A percentile compares a stretch with the other conserved stretches of the same genome.
phyloP scores from a whole-genome alignment of 92 coral and sea anemone species.

The Heliopora coerulea region DNA sequence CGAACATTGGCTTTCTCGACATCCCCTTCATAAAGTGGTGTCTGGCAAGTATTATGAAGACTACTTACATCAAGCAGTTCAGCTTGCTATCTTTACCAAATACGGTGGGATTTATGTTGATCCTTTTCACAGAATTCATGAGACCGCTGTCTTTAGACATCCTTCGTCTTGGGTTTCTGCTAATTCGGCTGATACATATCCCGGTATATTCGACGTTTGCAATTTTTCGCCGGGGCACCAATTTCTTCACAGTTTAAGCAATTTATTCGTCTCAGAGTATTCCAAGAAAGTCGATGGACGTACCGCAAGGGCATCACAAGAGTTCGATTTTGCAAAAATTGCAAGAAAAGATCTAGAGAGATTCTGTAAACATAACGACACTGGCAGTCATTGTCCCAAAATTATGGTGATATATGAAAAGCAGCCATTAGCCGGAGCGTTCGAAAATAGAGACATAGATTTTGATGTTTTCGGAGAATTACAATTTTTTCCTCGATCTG shows the following conservation, averaged over 20 bases:
- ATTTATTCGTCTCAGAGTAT: neutral
- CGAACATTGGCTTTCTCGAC: constrained; percentile 41
- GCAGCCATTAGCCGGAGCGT: too few species aligned
- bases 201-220: neutral
- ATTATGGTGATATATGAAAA: too few species aligned
- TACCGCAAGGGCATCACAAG: too few species aligned
- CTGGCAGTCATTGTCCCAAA: too few species aligned
- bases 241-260: neutral
- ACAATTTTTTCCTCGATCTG: too few species aligned
- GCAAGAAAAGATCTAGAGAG: too few species aligned
- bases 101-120: constrained; percentile 47
- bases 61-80: constrained; percentile 44
- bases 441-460: too few species aligned
- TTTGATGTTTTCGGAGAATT: too few species aligned
- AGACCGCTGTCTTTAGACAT: neutral
- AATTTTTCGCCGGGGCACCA: constrained; percentile 1
- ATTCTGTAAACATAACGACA: too few species aligned
- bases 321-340: too few species aligned
- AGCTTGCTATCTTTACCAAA: constrained; percentile 25
- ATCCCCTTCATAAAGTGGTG: constrained; percentile 41
- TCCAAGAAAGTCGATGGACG: too few species aligned
- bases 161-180: neutral
- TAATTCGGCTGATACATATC: neutral
- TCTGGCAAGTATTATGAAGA: constrained; percentile 43
- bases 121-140: constrained; percentile 21